phyloP scores from a whole-genome alignment of 2,888 invertebrate genomes.

The Sinohyriopsis cumingii region DNA sequence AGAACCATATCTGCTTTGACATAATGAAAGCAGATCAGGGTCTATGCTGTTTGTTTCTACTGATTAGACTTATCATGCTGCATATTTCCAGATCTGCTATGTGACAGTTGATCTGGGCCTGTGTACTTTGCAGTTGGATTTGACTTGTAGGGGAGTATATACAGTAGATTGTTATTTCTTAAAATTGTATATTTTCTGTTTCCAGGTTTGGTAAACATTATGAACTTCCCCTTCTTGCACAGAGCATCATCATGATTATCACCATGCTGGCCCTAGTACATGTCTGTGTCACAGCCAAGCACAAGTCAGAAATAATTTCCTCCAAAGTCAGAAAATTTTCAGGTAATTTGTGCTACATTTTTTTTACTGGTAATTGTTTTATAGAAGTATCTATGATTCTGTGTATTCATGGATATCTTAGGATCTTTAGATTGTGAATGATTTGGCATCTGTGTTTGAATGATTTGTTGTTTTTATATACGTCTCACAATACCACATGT shows the following conservation, averaged over 20 bases:
- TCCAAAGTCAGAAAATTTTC: constrained; percentile 58
- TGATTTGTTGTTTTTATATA: no score
- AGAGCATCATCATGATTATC: constrained; percentile 97
- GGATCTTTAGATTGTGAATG: no score
- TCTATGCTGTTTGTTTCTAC: no score
- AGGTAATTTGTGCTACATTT: constrained; percentile 48
- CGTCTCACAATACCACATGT: no score
- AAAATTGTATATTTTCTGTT: background rate
- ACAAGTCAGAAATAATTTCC: constrained; percentile 60
- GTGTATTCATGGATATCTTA: background rate
- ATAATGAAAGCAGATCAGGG: no score
- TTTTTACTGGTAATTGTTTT: background rate
- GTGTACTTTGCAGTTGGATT: no score
- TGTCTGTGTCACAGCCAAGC: constrained; percentile 88
- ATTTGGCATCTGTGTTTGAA: background rate
- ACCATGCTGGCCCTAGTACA: constrained; percentile 97
- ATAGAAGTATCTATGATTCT: background rate
- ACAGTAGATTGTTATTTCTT: no score
- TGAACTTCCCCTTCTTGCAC: constrained; percentile 93
- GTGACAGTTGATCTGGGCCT: no score
- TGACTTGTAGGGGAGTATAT: no score
- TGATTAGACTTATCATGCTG: no score
- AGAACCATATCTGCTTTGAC: no score
- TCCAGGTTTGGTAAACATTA: constrained; percentile 98
- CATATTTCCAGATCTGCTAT: no score